phyloP scores from a whole-genome alignment of 2,888 invertebrate species.

The Ectemnius cavifrons region DNA sequence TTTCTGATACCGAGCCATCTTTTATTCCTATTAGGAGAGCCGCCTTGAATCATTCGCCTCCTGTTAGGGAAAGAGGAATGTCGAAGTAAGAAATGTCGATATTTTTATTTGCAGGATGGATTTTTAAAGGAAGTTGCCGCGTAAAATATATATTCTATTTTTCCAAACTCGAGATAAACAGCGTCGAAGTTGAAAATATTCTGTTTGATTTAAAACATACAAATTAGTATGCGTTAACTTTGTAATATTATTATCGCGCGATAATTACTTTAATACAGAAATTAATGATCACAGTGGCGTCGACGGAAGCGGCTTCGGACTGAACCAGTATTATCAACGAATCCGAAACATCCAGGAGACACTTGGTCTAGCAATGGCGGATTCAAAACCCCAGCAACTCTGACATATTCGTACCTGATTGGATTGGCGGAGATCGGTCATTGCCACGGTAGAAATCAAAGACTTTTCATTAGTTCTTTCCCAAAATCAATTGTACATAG shows the following conservation, averaged over 20 bases:
- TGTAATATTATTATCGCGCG: too few relatives aligned
- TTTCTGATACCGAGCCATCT: constrained; percentile 62
- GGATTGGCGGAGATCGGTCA: too few relatives aligned
- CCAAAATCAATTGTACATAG: too few relatives aligned
- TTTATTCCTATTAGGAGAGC: constrained; percentile 52
- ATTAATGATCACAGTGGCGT: constrained; percentile 34
- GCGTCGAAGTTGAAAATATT: too few relatives aligned
- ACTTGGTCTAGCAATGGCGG: constrained; percentile 61
- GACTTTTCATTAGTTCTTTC: too few relatives aligned
- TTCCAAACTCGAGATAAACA: too few relatives aligned
- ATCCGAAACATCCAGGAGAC: constrained; percentile 64
- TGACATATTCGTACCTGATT: too few relatives aligned
- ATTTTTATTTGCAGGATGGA: neutral
- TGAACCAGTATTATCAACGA: constrained; percentile 64
- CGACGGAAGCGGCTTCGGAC: constrained; percentile 44
- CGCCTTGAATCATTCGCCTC: constrained; percentile 64
- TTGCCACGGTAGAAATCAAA: too few relatives aligned
- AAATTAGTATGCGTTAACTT: too few relatives aligned
- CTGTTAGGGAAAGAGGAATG: constrained; percentile 58
- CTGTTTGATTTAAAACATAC: too few relatives aligned
- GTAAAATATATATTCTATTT: too few relatives aligned
- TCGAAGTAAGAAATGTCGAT: constrained; percentile 39
- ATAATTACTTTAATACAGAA: neutral
- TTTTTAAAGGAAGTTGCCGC: neutral
- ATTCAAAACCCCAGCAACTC: constrained; percentile 14